Evolutionary conservation across 2,888 invertebrate genomes (phyloP).

Genomic region (Branchinecta sandiegonensis): DNA sequence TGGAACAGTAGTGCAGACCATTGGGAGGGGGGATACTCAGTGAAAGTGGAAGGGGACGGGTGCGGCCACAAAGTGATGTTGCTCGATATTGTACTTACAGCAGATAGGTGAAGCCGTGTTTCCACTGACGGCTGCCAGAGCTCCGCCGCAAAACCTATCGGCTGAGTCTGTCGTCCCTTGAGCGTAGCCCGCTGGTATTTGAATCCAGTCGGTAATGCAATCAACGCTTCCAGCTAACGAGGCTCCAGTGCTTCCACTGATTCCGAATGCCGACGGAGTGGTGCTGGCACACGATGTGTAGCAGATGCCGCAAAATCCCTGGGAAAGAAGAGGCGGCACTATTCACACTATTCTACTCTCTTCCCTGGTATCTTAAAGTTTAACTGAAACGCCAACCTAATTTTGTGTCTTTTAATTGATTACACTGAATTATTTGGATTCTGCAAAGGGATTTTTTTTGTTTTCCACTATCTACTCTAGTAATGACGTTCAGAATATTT

Average conservation of each 20-base stretch:
- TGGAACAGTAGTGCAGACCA: too few relatives aligned
- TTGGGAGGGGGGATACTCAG: too few relatives aligned
- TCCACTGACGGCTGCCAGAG: neutral
- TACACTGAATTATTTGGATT: too few relatives aligned
- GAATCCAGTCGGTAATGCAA: conserved; percentile 62
- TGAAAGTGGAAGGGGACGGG: too few relatives aligned
- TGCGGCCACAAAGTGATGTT: too few relatives aligned
- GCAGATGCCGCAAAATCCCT: conserved; percentile 60
- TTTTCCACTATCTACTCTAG: too few relatives aligned
- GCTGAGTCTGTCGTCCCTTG: conserved; percentile 11
- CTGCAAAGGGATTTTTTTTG: too few relatives aligned
- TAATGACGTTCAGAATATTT: too few relatives aligned
- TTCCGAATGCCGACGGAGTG: conserved; percentile 30
- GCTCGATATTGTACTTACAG: neutral
- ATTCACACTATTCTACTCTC: too few relatives aligned
- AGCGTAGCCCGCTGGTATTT: conserved; percentile 60
- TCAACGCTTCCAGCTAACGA: neutral
- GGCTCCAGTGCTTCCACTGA: conserved; percentile 40
- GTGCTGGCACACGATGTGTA: conserved; percentile 56
- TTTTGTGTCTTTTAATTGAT: too few relatives aligned
- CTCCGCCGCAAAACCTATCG: neutral
- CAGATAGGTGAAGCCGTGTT: conserved; percentile 8
- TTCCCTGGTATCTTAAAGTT: too few relatives aligned
- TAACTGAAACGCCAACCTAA: too few relatives aligned
- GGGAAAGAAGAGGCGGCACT: neutral